phyloP scores from a whole-genome alignment of 2,113 vertebrate genomes.

The Fregetta grallaria region DNA sequence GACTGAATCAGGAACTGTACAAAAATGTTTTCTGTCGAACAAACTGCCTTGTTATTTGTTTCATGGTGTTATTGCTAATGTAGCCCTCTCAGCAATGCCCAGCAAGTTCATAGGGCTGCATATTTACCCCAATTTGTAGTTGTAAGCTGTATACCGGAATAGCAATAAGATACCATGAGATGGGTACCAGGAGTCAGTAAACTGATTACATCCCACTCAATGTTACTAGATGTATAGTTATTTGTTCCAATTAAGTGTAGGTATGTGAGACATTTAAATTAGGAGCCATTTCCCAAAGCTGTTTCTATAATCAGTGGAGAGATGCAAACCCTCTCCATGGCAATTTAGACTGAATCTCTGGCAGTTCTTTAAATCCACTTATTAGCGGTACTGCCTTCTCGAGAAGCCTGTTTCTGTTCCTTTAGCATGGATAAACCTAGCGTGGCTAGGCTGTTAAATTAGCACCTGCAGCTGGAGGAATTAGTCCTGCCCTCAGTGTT shows the following conservation, averaged over 20 bases:
- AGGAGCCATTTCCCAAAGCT: not conserved
- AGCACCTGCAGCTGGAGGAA: not conserved
- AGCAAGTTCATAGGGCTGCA: not conserved
- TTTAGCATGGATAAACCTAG: fast-evolving
- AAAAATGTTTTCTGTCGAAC: not conserved
- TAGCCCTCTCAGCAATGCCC: not conserved
- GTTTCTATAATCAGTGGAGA: not conserved
- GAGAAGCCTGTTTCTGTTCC: not conserved
- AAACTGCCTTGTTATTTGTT: not conserved
- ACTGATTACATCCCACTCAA: not conserved
- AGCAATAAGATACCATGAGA: not conserved
- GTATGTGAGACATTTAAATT: not conserved
- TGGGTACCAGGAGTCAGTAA: not conserved
- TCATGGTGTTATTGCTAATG: not conserved
- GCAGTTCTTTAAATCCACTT: not conserved
- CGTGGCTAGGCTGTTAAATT: not conserved
- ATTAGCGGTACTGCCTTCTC: fast-evolving
- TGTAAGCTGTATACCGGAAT: not conserved
- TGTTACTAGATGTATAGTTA: not conserved
- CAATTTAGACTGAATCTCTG: not conserved
- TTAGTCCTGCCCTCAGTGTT: not conserved
- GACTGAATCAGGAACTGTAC: not conserved
- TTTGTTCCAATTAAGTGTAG: not conserved
- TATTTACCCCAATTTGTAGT: not conserved
- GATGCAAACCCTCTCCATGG: not conserved